Percentiles rank a stretch among this genome's conserved stretches.
phyloP scores from a whole-genome alignment of 1,140 invertebrate species.

The Chlorops oryzae region DNA sequence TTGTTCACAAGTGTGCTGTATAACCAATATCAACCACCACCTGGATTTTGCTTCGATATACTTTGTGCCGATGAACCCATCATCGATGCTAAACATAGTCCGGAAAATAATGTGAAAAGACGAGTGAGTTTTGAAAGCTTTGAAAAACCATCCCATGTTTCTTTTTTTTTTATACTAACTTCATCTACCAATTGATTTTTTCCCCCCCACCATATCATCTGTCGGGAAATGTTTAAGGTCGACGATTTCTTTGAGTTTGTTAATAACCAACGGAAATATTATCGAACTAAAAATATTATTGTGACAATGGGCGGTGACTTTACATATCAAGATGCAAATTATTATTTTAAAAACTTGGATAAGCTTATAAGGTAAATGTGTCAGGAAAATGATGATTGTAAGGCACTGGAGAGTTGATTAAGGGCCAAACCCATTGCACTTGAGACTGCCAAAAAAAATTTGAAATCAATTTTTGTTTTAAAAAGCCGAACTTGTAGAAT shows the following conservation, averaged over 20 bases:
- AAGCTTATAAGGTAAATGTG: conserved; percentile 71
- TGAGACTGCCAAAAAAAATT: too few species aligned
- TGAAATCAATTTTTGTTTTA: too few species aligned
- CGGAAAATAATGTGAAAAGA: conserved; percentile 65
- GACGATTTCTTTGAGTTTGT: conserved; percentile 54
- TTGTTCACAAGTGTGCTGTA: conserved; percentile 68
- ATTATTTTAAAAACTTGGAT: conserved; percentile 85
- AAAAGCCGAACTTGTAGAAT: too few species aligned
- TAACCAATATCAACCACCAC: conserved; percentile 74
- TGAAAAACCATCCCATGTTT: neutral
- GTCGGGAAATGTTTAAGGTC: conserved; percentile 44
- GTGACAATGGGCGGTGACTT: conserved; percentile 95
- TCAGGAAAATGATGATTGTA: too few species aligned
- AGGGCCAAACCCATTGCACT: too few species aligned
- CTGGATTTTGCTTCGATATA: conserved; percentile 85
- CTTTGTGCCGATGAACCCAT: conserved; percentile 77
- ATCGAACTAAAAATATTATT: conserved; percentile 70
- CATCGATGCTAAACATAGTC: conserved; percentile 63
- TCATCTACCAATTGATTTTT: neutral
- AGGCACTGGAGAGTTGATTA: too few species aligned
- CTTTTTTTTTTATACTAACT: neutral
- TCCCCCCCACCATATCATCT: neutral
- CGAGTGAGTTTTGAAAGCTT: conserved; percentile 50
- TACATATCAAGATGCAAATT: conserved; percentile 76
- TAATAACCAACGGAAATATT: conserved; percentile 53